phyloP scores from a whole-genome alignment of 2,113 vertebrate species.

The Chaetorhynchus papuensis region DNA sequence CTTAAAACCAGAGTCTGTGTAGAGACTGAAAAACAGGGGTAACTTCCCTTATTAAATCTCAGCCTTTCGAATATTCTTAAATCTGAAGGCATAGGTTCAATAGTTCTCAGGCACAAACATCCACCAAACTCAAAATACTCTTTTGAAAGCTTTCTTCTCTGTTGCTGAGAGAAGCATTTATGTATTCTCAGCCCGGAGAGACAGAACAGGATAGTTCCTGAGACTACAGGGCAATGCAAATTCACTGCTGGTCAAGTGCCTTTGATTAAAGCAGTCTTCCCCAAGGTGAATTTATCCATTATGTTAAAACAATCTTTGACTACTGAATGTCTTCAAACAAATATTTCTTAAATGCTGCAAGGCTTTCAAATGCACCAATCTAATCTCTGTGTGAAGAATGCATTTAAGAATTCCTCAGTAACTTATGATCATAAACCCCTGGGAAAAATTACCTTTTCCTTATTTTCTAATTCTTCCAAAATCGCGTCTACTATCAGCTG shows the following conservation, averaged over 20 bases:
- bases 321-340: neutral
- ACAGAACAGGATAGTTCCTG: neutral
- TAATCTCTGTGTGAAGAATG: neutral
- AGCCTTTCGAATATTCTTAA: neutral
- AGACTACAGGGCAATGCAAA: neutral
- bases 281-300: neutral
- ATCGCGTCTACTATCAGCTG: constrained; percentile 80
- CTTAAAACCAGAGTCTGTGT: neutral
- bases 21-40: neutral
- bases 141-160: neutral
- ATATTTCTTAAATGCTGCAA: neutral
- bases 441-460: constrained; percentile 65
- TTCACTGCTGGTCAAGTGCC: neutral
- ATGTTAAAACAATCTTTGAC: neutral
- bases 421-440: neutral
- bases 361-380: neutral
- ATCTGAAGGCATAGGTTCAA: neutral
- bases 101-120: neutral
- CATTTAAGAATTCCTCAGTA: neutral
- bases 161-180: neutral
- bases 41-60: neutral
- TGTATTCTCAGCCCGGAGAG: neutral
- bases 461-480: constrained; percentile 78
- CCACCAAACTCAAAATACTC: neutral
- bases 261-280: neutral